Percentiles rank a stretch among this genome's conserved stretches.
Evolutionary conservation across 2,888 invertebrate genomes (phyloP).

Genomic region (Tachina grossa): DNA sequence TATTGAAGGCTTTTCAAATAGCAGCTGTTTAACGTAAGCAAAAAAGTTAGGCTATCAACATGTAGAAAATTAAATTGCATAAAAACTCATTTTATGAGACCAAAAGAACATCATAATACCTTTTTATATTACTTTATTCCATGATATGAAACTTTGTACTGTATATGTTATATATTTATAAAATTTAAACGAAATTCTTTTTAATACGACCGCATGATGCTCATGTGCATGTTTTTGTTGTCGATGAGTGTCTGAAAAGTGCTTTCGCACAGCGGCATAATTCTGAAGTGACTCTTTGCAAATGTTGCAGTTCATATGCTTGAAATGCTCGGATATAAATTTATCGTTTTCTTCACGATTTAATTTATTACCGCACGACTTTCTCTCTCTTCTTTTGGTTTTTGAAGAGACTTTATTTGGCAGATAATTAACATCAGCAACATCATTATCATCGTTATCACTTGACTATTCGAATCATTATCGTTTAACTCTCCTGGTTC

Average conservation of each 20-base stretch:
- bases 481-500: not conserved
- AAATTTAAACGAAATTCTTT: no score
- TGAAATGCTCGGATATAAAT: conserved; percentile 55
- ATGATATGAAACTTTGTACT: no score
- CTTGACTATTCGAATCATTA: conserved; percentile 10
- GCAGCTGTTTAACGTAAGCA: no score
- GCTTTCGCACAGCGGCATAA: conserved; percentile 62
- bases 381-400: not conserved
- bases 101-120: no score
- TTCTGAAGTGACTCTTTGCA: conserved; percentile 36
- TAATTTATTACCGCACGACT: not conserved
- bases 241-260: conserved; percentile 68
- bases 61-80: no score
- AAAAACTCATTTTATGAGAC: no score
- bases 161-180: no score
- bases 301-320: conserved; percentile 45
- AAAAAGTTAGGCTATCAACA: no score
- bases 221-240: conserved; percentile 78
- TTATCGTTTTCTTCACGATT: conserved; percentile 41
- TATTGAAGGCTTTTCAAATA: no score
- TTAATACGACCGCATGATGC: no score
- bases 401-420: not conserved
- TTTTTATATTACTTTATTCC: no score
- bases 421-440: not conserved
- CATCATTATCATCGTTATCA: conserved; percentile 6